phyloP scores from a whole-genome alignment of 2,888 invertebrate species.

The Caenorhabditis sp. region DNA sequence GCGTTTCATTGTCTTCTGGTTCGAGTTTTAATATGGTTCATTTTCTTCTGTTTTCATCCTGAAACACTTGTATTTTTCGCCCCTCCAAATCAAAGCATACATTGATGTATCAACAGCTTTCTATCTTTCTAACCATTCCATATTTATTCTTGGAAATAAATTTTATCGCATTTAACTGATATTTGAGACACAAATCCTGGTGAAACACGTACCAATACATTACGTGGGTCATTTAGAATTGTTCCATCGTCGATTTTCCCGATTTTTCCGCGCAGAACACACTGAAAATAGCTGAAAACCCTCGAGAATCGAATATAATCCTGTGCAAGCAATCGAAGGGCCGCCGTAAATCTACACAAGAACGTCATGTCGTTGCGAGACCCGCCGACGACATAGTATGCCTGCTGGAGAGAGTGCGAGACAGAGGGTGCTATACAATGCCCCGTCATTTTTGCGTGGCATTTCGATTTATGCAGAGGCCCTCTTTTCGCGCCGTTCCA shows the following conservation, averaged over 20 bases:
- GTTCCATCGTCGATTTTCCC: conserved; percentile 1
- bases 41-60: neutral
- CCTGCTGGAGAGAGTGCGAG: conserved; percentile 13
- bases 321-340: conserved; percentile 8
- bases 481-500: conserved; percentile 16
- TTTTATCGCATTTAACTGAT: neutral
- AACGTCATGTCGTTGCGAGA: conserved; percentile 48
- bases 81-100: conserved; percentile 17
- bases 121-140: conserved; percentile 51
- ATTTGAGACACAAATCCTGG: neutral
- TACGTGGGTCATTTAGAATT: neutral
- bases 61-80: conserved; percentile 16
- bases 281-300: neutral
- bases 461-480: conserved; percentile 60
- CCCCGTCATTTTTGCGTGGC: conserved; percentile 63
- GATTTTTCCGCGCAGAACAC: neutral
- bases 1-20: conserved; percentile 42
- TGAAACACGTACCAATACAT: neutral
- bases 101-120: conserved; percentile 37
- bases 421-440: neutral
- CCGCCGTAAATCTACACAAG: conserved; percentile 57
- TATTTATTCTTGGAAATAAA: conserved; percentile 54
- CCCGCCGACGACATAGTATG: conserved; percentile 48
- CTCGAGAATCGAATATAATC: neutral
- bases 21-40: conserved; percentile 21